These are phyloP conservation scores for Lophura nycthemera DNA, from an alignment of 2,113 vertebrate genomes.

Conservation along the genomic window DNA sequence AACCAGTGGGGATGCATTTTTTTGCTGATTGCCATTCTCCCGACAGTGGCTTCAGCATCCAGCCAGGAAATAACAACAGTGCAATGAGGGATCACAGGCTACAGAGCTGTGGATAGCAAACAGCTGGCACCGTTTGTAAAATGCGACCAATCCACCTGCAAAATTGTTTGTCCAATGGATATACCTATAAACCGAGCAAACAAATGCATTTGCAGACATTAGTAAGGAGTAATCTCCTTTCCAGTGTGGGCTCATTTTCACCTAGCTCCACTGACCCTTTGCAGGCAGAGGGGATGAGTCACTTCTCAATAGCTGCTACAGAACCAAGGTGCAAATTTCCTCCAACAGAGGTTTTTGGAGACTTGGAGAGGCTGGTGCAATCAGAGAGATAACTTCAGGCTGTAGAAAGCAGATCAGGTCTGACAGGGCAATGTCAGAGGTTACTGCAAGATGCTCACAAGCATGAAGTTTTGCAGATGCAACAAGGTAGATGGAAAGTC, in stretches of 20 bases:
- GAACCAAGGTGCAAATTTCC: background rate
- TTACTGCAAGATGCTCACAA: background rate
- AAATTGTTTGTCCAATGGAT: rapidly evolving
- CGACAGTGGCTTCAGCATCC: background rate
- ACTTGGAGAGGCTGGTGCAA: background rate
- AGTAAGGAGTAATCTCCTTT: background rate
- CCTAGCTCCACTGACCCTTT: rapidly evolving
- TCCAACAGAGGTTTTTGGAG: background rate
- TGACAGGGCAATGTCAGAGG: background rate
- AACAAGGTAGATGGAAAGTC: background rate
- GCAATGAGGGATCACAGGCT: background rate
- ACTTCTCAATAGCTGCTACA: background rate
- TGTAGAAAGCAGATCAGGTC: background rate
- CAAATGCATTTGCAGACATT: background rate
- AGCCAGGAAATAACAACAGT: background rate
- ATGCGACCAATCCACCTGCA: background rate
- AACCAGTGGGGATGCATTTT: background rate
- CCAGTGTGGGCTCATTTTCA: background rate
- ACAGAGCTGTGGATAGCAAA: background rate
- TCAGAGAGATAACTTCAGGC: rapidly evolving
- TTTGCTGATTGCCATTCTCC: background rate
- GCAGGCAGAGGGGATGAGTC: rapidly evolving
- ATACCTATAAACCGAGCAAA: rapidly evolving
- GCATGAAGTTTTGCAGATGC: background rate
- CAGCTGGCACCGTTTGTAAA: background rate